A percentile compares a stretch with the other conserved stretches of the same genome.
These are phyloP conservation scores for Cherax quadricarinatus DNA, from an alignment of 1,140 invertebrate species.

Conservation along the genomic window DNA sequence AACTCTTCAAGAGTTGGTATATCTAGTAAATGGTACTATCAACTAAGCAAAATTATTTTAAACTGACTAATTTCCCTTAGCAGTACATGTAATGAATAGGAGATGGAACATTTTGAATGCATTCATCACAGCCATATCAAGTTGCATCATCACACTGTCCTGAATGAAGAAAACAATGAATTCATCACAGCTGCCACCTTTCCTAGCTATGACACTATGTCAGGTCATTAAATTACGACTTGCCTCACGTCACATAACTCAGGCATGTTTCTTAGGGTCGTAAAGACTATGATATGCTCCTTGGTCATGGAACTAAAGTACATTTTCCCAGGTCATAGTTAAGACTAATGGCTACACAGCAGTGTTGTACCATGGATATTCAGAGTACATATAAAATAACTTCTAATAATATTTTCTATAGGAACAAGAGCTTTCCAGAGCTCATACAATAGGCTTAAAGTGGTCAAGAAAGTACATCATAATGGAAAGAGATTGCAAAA, in stretches of 20 bases:
- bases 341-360: neutral
- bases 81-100: conserved; percentile 16
- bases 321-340: neutral
- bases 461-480: conserved; percentile 17
- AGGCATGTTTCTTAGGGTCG: too few relatives aligned
- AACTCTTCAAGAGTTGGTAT: neutral
- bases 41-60: neutral
- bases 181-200: neutral
- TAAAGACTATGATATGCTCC: neutral
- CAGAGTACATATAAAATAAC: conserved; percentile 25
- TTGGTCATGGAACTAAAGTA: neutral
- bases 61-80: neutral
- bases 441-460: conserved; percentile 27
- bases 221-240: neutral
- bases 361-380: conserved; percentile 17
- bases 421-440: conserved; percentile 47
- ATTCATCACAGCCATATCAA: conserved; percentile 60
- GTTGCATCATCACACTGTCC: conserved; percentile 56
- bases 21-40: neutral
- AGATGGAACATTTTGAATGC: conserved; percentile 62
- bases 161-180: neutral
- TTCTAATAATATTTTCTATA: conserved; percentile 37
- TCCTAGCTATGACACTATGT: neutral
- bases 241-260: neutral
- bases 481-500: neutral